A percentile compares a stretch with the other conserved stretches of the same genome.
Conservation (phyloP, 2,113 vertebrate genomes). For the Anarhynchus alexandrinus region DNA sequence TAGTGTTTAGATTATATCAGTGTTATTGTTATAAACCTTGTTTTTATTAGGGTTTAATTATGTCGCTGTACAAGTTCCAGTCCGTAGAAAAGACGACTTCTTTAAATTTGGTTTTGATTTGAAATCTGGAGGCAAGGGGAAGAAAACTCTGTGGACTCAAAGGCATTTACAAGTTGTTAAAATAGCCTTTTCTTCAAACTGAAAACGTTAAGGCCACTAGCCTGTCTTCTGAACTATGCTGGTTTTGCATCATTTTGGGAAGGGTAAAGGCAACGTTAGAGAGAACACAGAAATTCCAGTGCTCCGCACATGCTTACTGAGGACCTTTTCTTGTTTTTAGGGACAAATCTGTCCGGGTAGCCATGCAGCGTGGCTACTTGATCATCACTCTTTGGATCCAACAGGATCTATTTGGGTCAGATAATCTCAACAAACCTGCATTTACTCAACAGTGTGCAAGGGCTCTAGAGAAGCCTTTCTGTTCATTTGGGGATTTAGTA, state of each 20-base stretch:
- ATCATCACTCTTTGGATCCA: neutral
- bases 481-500: constrained; percentile 68
- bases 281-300: neutral
- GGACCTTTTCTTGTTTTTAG: neutral
- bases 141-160: neutral
- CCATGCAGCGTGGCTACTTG: neutral
- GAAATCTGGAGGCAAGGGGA: constrained; percentile 7
- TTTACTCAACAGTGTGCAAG: constrained; percentile 48
- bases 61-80: neutral
- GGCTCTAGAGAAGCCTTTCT: constrained; percentile 70
- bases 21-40: neutral
- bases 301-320: neutral
- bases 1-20: neutral
- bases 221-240: constrained; percentile 29
- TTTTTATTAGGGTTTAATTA: neutral
- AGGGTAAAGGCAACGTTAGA: constrained; percentile 37
- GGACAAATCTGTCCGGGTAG: neutral
- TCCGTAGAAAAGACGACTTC: neutral
- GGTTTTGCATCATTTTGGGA: constrained; percentile 41
- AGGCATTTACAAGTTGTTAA: neutral
- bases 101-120: neutral
- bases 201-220: neutral
- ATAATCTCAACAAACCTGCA: constrained; percentile 23
- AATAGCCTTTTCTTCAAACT: neutral
- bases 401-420: neutral